Conservation (phyloP, 1,140 invertebrate species). For the Drosophila baimaii region DNA sequence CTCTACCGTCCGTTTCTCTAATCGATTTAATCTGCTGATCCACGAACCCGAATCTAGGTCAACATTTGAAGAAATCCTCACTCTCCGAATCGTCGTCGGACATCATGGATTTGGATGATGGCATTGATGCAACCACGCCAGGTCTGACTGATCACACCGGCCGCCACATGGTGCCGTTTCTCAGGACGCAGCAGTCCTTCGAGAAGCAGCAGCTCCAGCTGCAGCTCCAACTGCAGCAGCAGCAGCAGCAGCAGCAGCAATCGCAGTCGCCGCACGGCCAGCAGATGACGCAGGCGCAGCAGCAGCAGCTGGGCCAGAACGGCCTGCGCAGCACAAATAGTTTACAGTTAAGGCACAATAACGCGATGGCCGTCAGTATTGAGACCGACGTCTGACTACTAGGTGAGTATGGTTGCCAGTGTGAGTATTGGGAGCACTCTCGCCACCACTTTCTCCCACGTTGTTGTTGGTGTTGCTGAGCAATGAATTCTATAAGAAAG, state of each 20-base stretch:
- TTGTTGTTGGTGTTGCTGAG: background rate
- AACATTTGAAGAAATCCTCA: conserved; percentile 95
- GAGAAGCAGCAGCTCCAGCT: conserved; percentile 82
- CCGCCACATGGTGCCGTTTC: conserved; percentile 84
- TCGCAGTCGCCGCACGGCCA: conserved; percentile 52
- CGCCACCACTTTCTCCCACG: background rate
- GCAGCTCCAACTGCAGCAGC: conserved; percentile 68
- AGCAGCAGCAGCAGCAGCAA: conserved; percentile 70
- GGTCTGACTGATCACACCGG: conserved; percentile 85
- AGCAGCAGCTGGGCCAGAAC: conserved; percentile 72
- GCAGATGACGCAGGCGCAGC: conserved; percentile 53
- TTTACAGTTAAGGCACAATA: conserved; percentile 94
- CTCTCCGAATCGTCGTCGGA: conserved; percentile 97
- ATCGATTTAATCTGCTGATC: conserved; percentile 50
- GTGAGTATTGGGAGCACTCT: conserved; percentile 15
- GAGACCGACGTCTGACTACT: conserved; percentile 99
- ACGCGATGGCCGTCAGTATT: conserved; percentile 90
- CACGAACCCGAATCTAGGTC: conserved; percentile 86
- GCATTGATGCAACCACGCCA: conserved; percentile 90
- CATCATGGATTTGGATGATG: conserved; percentile 97
- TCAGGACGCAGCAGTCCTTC: conserved; percentile 83
- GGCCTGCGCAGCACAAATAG: conserved; percentile 90
- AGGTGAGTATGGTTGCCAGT: conserved; percentile 86
- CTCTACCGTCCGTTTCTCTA: conserved; percentile 7
- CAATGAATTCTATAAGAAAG: background rate